A percentile compares a stretch with the other conserved stretches of the same genome.
phyloP scores from a whole-genome alignment of 2,888 invertebrate species.

The Trimorus sp. region DNA sequence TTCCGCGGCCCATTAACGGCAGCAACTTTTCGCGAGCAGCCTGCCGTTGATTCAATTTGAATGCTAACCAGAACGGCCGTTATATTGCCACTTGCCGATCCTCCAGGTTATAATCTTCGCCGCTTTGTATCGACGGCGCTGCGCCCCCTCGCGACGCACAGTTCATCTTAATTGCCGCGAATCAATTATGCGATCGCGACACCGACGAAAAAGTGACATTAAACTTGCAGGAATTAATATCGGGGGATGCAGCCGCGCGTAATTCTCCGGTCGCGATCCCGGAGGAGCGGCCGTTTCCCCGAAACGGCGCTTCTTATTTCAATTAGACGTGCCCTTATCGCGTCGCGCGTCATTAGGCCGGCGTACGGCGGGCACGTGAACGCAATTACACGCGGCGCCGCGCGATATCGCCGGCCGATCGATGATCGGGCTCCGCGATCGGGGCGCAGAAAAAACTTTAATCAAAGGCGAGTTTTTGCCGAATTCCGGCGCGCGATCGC shows the following conservation, averaged over 20 bases:
- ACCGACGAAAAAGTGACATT: constrained; percentile 69
- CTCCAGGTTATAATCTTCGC: constrained; percentile 79
- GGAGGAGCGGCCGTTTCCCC: constrained; percentile 46
- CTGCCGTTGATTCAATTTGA: constrained; percentile 80
- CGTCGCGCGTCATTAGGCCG: constrained; percentile 74
- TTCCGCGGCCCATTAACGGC: constrained; percentile 78
- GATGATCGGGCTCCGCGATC: constrained; percentile 32
- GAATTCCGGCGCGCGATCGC: constrained; percentile 37
- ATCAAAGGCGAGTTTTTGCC: constrained; percentile 33
- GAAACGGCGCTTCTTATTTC: constrained; percentile 76
- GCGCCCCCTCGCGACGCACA: no score
- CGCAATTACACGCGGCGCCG: constrained; percentile 46
- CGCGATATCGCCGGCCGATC: constrained; percentile 38
- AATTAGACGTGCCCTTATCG: constrained; percentile 76
- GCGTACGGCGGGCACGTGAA: constrained; percentile 45
- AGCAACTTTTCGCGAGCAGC: constrained; percentile 79
- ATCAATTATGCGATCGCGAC: constrained; percentile 72
- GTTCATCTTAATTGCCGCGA: constrained; percentile 24
- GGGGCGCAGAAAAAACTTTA: constrained; percentile 32
- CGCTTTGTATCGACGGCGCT: constrained; percentile 34
- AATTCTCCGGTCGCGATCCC: neutral
- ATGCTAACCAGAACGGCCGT: constrained; percentile 80
- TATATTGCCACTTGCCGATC: constrained; percentile 80
- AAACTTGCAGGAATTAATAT: constrained; percentile 75
- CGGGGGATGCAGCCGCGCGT: no score